A percentile compares a stretch with the other conserved stretches of the same genome.
phyloP scores from a whole-genome alignment of 2,888 invertebrate species.

The Sphaerophoria rueppellii region DNA sequence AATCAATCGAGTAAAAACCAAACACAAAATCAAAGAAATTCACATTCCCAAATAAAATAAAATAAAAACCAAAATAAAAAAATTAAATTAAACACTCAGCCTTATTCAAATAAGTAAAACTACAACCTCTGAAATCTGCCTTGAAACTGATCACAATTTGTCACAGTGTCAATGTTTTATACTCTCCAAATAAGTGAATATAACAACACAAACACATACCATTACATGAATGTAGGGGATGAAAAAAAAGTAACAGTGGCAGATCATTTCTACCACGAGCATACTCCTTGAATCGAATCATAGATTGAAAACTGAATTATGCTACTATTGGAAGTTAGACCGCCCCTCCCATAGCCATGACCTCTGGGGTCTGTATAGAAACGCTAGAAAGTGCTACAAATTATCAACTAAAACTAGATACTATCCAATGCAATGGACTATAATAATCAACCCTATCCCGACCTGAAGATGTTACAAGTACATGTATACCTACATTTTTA shows the following conservation, averaged over 20 bases:
- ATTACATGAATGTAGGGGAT: constrained; percentile 38
- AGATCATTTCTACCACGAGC: constrained; percentile 32
- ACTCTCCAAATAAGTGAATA: constrained; percentile 28
- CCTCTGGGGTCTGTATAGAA: background rate
- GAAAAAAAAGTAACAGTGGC: constrained; percentile 35
- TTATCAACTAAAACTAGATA: constrained; percentile 13
- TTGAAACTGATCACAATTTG: constrained; percentile 66
- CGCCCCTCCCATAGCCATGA: background rate
- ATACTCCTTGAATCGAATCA: background rate
- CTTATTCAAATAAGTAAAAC: constrained; percentile 29
- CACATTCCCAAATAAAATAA: constrained; percentile 35
- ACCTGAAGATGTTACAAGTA: background rate
- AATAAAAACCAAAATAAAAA: background rate
- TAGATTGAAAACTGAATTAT: background rate
- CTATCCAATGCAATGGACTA: constrained; percentile 37
- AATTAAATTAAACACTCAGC: background rate
- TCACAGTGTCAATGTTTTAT: constrained; percentile 60
- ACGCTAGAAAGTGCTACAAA: constrained; percentile 4
- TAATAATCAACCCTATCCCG: constrained; percentile 25
- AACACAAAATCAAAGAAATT: background rate
- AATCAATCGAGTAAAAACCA: constrained; percentile 1
- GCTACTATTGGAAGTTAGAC: background rate
- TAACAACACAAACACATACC: constrained; percentile 38
- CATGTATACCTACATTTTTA: background rate
- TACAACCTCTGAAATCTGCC: constrained; percentile 51